phyloP scores from a whole-genome alignment of 2,113 vertebrate species.

The Brachyistius frenatus region DNA sequence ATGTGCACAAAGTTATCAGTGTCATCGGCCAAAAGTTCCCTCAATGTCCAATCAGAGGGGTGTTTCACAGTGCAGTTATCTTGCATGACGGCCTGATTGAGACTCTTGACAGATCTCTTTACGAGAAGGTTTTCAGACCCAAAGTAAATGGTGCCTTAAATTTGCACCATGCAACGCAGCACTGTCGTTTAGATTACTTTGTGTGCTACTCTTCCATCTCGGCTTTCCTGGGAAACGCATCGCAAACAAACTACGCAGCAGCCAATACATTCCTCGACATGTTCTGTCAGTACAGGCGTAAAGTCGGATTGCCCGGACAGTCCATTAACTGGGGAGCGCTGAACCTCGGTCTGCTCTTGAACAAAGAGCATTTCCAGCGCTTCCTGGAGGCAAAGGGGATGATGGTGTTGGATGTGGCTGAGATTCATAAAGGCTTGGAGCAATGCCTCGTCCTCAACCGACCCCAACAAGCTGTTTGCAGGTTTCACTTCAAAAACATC shows the following conservation, averaged over 20 bases:
- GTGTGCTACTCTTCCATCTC: conserved; percentile 90
- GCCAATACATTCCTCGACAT: conserved; percentile 89
- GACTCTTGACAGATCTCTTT: conserved; percentile 82
- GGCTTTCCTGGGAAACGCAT: conserved; percentile 87
- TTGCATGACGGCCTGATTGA: conserved; percentile 86
- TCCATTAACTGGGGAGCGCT: conserved; percentile 90
- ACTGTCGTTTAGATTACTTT: conserved; percentile 88
- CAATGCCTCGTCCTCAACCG: conserved; percentile 85
- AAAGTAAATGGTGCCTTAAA: conserved; percentile 89
- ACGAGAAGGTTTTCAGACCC: conserved; percentile 88
- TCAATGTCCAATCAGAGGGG: conserved; percentile 84
- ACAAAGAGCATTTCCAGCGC: conserved; percentile 82
- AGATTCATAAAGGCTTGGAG: conserved; percentile 86
- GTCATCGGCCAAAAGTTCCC: conserved; percentile 75
- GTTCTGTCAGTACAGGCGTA: conserved; percentile 89
- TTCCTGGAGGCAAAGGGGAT: conserved; percentile 87
- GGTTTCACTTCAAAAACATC: conserved; percentile 83
- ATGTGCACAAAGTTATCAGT: conserved; percentile 79
- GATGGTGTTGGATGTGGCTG: conserved; percentile 81
- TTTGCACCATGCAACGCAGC: conserved; percentile 85
- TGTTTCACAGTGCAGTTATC: conserved; percentile 90
- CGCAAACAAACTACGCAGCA: conserved; percentile 89
- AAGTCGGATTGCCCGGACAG: conserved; percentile 86
- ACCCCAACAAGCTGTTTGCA: conserved; percentile 84
- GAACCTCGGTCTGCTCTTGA: conserved; percentile 86